Conservation (phyloP, 2,797 vertebrate genomes). For the Gambusia yucatana region DNA sequence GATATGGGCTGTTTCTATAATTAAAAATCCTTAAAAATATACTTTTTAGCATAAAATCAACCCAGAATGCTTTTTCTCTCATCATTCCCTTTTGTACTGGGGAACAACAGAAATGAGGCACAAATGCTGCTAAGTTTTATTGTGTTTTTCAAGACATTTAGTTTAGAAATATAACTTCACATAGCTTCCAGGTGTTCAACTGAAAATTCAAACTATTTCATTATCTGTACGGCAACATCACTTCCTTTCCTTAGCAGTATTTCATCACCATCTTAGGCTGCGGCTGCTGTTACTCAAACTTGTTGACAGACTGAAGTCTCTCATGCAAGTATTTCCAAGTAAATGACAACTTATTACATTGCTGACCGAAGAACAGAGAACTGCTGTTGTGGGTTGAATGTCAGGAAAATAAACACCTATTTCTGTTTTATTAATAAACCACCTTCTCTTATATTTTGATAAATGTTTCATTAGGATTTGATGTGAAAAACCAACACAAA, state of each 20-base stretch:
- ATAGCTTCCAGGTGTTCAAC: background rate
- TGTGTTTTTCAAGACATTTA: background rate
- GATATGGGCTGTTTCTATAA: background rate
- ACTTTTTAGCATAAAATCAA: background rate
- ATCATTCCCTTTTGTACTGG: background rate
- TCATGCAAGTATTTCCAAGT: background rate
- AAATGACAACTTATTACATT: background rate
- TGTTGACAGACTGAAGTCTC: constrained; percentile 3
- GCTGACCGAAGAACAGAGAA: background rate
- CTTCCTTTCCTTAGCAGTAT: background rate
- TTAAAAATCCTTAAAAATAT: background rate
- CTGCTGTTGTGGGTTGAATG: background rate
- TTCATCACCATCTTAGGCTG: constrained; percentile 4
- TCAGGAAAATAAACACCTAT: background rate
- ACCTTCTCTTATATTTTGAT: background rate
- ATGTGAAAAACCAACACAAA: background rate
- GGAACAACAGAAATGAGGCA: background rate
- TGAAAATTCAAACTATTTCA: constrained; percentile 6
- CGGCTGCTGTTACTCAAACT: background rate
- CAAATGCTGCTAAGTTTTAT: background rate
- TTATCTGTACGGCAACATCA: background rate
- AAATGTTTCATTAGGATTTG: background rate
- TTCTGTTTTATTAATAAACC: background rate
- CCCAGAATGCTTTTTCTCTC: background rate
- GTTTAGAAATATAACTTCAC: background rate